A percentile compares a stretch with the other conserved stretches of the same genome.
phyloP scores from a whole-genome alignment of 2,888 invertebrate genomes.

The Heliconius cydno region DNA sequence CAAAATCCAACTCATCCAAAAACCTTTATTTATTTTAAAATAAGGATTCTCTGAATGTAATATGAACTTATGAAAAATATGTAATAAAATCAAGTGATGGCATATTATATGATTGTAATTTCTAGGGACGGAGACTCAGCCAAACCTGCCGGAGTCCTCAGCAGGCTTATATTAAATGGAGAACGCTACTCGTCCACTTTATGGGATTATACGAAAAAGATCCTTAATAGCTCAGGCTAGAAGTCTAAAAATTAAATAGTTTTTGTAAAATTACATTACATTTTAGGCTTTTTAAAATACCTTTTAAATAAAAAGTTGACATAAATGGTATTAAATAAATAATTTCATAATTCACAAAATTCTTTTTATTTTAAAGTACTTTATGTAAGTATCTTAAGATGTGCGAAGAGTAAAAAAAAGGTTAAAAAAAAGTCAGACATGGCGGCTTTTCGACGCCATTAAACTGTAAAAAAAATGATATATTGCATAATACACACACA shows the following conservation, averaged over 20 bases:
- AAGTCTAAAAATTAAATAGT: neutral
- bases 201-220: slow-evolving; percentile 61
- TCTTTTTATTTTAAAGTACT: neutral
- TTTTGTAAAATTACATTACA: neutral
- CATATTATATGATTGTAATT: slow-evolving; percentile 17
- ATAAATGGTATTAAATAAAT: neutral
- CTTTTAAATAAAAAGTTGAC: neutral
- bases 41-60: too few relatives aligned
- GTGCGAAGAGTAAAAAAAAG: too few relatives aligned
- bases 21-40: neutral
- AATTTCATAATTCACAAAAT: neutral
- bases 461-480: too few relatives aligned
- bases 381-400: too few relatives aligned
- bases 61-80: too few relatives aligned
- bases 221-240: slow-evolving; percentile 52
- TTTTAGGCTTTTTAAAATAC: neutral
- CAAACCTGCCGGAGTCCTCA: slow-evolving; percentile 59
- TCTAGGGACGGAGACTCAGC: slow-evolving; percentile 60
- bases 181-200: slow-evolving; percentile 61
- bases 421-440: too few relatives aligned
- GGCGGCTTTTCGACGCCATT: too few relatives aligned
- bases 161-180: slow-evolving; percentile 56
- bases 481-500: neutral
- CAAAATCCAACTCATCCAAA: too few relatives aligned
- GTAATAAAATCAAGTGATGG: too few relatives aligned